Percentiles rank a stretch among this genome's conserved stretches.
These are phyloP conservation scores for Barnardius zonarius DNA, from an alignment of 2,113 vertebrate genomes.

Conservation along the genomic window DNA sequence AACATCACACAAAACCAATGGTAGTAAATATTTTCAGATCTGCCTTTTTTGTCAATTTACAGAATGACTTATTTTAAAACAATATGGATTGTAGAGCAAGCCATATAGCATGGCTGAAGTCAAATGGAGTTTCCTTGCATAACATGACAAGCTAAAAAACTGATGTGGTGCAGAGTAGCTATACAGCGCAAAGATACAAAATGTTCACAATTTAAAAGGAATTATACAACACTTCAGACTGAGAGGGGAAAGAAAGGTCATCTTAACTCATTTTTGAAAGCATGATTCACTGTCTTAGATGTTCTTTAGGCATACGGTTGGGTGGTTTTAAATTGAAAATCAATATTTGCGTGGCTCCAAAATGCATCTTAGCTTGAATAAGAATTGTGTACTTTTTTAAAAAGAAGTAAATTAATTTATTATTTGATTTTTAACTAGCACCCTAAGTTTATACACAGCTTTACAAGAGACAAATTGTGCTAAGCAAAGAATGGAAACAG, in stretches of 20 bases:
- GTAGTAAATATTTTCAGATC: slow-evolving; percentile 44
- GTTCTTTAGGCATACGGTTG: background rate
- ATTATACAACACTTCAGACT: background rate
- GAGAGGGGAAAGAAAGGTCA: background rate
- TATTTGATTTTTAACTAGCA: background rate
- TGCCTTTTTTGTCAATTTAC: slow-evolving; percentile 25
- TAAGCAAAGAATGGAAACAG: background rate
- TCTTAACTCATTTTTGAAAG: background rate
- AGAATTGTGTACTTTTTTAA: background rate
- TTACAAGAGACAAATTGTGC: background rate
- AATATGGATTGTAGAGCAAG: slow-evolving; percentile 9
- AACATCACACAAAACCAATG: background rate
- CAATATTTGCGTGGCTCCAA: slow-evolving; percentile 25
- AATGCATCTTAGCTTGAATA: slow-evolving; percentile 1
- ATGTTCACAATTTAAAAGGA: background rate
- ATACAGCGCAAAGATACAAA: background rate
- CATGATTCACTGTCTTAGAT: background rate
- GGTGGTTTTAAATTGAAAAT: slow-evolving; percentile 38
- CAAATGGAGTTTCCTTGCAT: background rate
- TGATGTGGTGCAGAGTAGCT: background rate
- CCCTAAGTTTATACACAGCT: background rate
- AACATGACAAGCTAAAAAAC: slow-evolving; percentile 2
- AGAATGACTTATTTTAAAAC: slow-evolving; percentile 22
- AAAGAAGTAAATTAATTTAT: background rate
- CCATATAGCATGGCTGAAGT: background rate